These are phyloP conservation scores for Sarcophaga rosellei DNA, from an alignment of 2,888 invertebrate species.

Conservation along the genomic window DNA sequence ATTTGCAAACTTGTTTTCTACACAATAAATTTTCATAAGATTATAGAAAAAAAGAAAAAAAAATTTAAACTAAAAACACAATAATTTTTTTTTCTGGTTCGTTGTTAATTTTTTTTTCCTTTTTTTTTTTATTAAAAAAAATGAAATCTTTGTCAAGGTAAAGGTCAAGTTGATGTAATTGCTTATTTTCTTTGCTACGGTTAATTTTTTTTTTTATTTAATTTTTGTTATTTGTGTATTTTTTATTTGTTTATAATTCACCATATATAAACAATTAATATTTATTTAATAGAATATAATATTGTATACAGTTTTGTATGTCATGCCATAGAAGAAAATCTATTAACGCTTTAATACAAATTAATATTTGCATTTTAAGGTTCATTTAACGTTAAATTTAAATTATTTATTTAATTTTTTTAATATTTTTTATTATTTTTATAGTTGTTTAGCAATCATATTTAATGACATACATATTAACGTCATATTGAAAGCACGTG, in stretches of 20 bases:
- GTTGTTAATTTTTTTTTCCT: no score
- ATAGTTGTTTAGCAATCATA: conserved; percentile 24
- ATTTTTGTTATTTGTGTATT: not conserved
- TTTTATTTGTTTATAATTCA: conserved; percentile 7
- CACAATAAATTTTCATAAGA: conserved; percentile 1
- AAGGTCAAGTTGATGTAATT: conserved; percentile 63
- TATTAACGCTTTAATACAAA: conserved; percentile 2
- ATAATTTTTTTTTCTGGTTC: no score
- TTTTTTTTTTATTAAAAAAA: not conserved
- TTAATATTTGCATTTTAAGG: conserved; percentile 15
- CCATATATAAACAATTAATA: not conserved
- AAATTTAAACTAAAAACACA: not conserved
- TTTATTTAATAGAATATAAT: conserved; percentile 23
- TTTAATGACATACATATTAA: conserved; percentile 49
- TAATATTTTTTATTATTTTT: not conserved
- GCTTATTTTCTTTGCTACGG: conserved; percentile 28
- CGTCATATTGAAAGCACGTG: conserved; percentile 39
- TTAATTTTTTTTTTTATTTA: not conserved
- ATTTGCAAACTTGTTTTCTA: conserved; percentile 29
- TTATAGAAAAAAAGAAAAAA: not conserved
- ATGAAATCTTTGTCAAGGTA: conserved; percentile 54
- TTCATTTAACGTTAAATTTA: conserved; percentile 44
- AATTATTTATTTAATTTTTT: not conserved
- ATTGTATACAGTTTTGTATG: not conserved
- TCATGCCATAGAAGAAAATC: no score